These are phyloP conservation scores for Crotalus viridis DNA, from an alignment of 2,113 vertebrate species.

Conservation along the genomic window DNA sequence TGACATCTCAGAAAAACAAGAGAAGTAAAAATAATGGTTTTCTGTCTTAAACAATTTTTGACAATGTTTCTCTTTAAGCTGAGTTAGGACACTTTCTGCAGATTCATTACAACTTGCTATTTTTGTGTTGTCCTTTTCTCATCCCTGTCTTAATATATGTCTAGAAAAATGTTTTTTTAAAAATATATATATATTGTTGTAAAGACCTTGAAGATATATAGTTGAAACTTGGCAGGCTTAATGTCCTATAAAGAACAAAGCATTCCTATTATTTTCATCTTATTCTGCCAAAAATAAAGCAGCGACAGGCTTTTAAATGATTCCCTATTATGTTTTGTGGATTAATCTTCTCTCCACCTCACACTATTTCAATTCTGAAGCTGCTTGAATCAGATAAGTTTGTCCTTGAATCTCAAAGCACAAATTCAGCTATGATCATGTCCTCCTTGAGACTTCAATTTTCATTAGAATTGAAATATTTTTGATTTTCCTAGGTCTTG, in stretches of 20 bases:
- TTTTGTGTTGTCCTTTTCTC: background rate
- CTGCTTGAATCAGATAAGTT: background rate
- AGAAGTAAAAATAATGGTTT: background rate
- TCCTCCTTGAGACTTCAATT: background rate
- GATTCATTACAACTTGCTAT: background rate
- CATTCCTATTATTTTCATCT: background rate
- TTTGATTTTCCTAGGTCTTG: background rate
- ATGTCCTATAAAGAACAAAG: background rate
- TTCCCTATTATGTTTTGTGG: background rate
- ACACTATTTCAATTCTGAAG: background rate
- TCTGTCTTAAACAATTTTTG: background rate
- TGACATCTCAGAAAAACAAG: background rate
- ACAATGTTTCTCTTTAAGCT: background rate
- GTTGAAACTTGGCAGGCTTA: background rate
- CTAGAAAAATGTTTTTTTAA: background rate
- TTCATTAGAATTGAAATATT: background rate
- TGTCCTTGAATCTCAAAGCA: background rate
- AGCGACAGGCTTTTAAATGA: background rate
- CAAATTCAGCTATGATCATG: background rate
- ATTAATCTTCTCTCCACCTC: background rate
- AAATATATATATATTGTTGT: background rate
- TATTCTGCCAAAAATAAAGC: background rate
- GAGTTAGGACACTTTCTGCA: background rate
- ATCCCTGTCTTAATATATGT: background rate
- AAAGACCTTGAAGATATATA: background rate